Evolutionary conservation across 1,140 invertebrate genomes (phyloP), one percentile per base, ranked within the genome.

Genomic region (Caligus rogercresseyi): DNA sequence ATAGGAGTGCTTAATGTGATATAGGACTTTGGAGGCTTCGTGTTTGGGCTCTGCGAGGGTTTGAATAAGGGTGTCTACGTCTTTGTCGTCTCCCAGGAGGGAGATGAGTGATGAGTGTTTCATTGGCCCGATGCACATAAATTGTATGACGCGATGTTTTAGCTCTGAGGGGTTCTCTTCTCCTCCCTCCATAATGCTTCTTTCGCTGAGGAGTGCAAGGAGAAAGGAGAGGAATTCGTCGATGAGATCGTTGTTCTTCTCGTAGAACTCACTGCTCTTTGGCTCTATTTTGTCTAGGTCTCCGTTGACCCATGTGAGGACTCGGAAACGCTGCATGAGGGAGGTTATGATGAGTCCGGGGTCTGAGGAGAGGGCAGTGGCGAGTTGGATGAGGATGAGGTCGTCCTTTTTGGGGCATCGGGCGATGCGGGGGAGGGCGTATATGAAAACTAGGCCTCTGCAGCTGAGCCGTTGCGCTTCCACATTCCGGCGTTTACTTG

Each of bases 371-470:
- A 56, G 54, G 24, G 19, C 19, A 25, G 57, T 25, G 20, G 54
- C 54, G 7, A 43, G n/a, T 60, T 60, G 57, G 2, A 60, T 3
- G 23, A 60, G 18, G 3, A 25, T 25, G 16, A 60, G 26, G 24
- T 60, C 57, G 24, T 56, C 24, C 19, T 25, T 20, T 24, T 43
- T 60, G 2, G 24, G 13, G 11, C 24, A 25, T n/a, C 83, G 80
- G 21, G 93, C 80, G 70, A 89, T 94, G 69, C 88, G 85, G 2
- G 94, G 88, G 75, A 94, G 96, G 67, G 90, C 85, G 73, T 97
- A 97, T 74, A 95, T 94, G 71, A 86, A 95, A 0, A 95, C 78
- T 72, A 96, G 94, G 97, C 95, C 7, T 95, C 78, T 7, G 98
- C 74, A 1, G 92, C 89, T 72, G 93, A 97, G 3, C 95, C 95